Conservation (phyloP, 2,888 invertebrate species). For the Pandemis corylana region DNA sequence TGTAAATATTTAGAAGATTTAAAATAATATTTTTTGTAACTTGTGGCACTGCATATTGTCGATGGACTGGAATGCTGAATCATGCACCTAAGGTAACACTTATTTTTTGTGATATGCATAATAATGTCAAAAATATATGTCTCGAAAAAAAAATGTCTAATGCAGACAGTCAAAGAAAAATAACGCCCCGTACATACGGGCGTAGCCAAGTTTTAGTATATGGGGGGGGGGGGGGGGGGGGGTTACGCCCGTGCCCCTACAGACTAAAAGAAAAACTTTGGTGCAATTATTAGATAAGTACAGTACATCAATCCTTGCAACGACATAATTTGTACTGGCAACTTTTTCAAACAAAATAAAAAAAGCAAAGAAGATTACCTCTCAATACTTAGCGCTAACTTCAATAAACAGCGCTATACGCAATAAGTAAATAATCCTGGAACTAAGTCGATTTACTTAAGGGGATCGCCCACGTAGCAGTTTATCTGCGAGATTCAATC, state of each 20-base stretch:
- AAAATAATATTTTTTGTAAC: background rate
- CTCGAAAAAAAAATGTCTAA: too few relatives aligned
- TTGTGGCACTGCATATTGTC: background rate
- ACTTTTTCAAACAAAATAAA: background rate
- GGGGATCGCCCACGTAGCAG: constrained; percentile 11
- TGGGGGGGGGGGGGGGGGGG: too few relatives aligned
- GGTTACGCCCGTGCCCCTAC: too few relatives aligned
- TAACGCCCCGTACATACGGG: too few relatives aligned
- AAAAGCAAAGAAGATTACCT: background rate
- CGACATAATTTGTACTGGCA: background rate
- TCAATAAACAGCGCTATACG: background rate
- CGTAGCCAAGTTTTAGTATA: too few relatives aligned
- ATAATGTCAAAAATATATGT: background rate
- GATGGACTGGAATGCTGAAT: background rate
- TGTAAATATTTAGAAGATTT: too few relatives aligned
- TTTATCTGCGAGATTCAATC: constrained; percentile 24
- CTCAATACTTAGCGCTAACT: background rate
- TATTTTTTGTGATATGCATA: background rate
- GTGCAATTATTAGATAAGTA: too few relatives aligned
- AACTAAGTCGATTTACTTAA: constrained; percentile 1
- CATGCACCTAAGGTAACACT: background rate
- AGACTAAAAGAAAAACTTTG: too few relatives aligned
- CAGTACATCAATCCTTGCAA: background rate
- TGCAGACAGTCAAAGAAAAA: too few relatives aligned
- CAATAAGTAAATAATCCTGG: background rate